These are phyloP conservation scores for Ennomos quercinarius DNA, from an alignment of 2,888 invertebrate genomes.

Conservation along the genomic window DNA sequence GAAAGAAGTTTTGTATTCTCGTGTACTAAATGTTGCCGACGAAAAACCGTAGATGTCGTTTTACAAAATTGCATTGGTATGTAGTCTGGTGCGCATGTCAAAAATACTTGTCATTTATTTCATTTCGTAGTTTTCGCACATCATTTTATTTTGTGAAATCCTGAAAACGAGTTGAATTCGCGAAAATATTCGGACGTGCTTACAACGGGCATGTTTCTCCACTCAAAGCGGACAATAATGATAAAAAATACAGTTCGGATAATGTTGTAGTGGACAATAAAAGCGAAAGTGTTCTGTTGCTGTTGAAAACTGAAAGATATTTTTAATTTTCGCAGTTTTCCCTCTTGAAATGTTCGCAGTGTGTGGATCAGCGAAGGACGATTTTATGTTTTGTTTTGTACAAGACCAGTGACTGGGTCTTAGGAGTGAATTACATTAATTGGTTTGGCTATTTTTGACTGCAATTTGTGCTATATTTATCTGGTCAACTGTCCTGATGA, in stretches of 20 bases:
- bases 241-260: constrained; percentile 49
- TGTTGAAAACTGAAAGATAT: constrained; percentile 52
- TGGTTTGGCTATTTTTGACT: constrained; percentile 72
- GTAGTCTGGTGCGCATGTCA: constrained; percentile 78
- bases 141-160: constrained; percentile 79
- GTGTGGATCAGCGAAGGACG: constrained; percentile 33
- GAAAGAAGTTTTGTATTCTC: neutral
- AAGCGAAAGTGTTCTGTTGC: constrained; percentile 50
- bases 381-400: constrained; percentile 54
- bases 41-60: constrained; percentile 1
- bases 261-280: constrained; percentile 54
- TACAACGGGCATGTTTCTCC: constrained; percentile 64
- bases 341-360: constrained; percentile 44
- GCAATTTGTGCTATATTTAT: constrained; percentile 71
- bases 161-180: constrained; percentile 71
- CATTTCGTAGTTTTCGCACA: constrained; percentile 45
- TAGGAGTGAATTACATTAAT: constrained; percentile 55
- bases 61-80: neutral
- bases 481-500: constrained; percentile 66
- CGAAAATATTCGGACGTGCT: constrained; percentile 65
- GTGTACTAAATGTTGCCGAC: neutral
- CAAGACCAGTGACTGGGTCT: constrained; percentile 60
- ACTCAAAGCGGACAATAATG: constrained; percentile 59
- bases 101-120: constrained; percentile 73
- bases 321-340: constrained; percentile 64